These are phyloP conservation scores for Cheilosia impressa DNA, from an alignment of 2,888 invertebrate genomes.

Conservation along the genomic window DNA sequence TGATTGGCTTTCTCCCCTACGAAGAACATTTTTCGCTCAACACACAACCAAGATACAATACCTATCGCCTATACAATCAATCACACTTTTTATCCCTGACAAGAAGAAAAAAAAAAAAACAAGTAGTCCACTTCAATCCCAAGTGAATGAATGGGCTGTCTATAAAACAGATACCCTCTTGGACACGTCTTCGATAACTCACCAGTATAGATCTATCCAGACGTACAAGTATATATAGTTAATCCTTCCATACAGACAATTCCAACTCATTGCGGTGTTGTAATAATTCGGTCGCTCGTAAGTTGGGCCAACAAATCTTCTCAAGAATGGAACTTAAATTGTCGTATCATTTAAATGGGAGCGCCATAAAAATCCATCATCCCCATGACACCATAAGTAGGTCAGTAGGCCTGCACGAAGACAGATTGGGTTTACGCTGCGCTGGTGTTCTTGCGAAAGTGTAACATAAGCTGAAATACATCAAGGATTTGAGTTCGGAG, in stretches of 20 bases:
- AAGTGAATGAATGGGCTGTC: constrained; percentile 22
- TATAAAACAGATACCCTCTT: constrained; percentile 2
- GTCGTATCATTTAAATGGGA: constrained; percentile 33
- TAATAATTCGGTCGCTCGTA: constrained; percentile 11
- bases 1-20: too few relatives aligned
- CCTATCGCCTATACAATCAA: constrained; percentile 13
- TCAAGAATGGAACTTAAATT: constrained; percentile 32
- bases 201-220: constrained; percentile 7
- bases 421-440: constrained; percentile 24
- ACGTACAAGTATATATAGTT: neutral
- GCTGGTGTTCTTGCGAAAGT: constrained; percentile 3
- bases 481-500: constrained; percentile 41
- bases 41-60: neutral
- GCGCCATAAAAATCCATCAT: constrained; percentile 38
- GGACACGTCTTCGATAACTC: constrained; percentile 29
- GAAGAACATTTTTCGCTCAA: too few relatives aligned
- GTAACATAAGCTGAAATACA: constrained; percentile 10
- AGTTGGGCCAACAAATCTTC: neutral
- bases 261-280: neutral
- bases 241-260: constrained; percentile 14
- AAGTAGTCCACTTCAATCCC: neutral
- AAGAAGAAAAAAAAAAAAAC: neutral
- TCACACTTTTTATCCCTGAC: neutral
- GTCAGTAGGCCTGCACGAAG: constrained; percentile 42
- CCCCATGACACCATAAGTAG: constrained; percentile 24